Conservation (phyloP, 2,888 invertebrate genomes). For the Pemphredon lugubris region DNA sequence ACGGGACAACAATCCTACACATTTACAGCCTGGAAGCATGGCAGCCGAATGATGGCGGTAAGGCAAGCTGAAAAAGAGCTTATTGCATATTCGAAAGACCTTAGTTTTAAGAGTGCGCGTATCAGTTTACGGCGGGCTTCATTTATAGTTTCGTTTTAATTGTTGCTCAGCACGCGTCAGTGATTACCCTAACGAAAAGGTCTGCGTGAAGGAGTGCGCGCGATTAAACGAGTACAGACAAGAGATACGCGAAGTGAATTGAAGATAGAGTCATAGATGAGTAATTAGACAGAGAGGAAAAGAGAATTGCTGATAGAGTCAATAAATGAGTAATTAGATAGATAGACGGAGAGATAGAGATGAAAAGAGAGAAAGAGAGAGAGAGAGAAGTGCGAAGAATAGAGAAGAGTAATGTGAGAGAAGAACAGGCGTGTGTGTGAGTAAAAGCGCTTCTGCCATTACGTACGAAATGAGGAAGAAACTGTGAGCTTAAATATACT, state of each 20-base stretch:
- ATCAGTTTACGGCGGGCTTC: background rate
- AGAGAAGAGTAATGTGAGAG: conserved; percentile 1
- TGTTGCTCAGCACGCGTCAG: conserved; percentile 28
- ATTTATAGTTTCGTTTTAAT: conserved; percentile 11
- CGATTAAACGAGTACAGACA: conserved; percentile 37
- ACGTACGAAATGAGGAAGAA: conserved; percentile 68
- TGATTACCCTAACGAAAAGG: conserved; percentile 19
- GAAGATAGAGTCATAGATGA: background rate
- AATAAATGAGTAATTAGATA: background rate
- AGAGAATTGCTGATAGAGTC: background rate
- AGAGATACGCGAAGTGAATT: conserved; percentile 43
- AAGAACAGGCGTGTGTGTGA: conserved; percentile 54
- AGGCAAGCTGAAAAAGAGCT: conserved; percentile 56
- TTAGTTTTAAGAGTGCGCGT: conserved; percentile 38
- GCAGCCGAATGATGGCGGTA: conserved; percentile 63
- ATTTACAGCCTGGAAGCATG: conserved; percentile 70
- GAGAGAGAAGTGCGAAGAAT: background rate
- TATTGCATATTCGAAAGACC: conserved; percentile 39
- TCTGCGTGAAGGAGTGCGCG: conserved; percentile 27
- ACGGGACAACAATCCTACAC: conserved; percentile 66
- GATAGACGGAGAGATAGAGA: conserved; percentile 12
- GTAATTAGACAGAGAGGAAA: conserved; percentile 5
- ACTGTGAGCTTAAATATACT: conserved; percentile 62
- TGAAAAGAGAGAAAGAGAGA: conserved; percentile 3
- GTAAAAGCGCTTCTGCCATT: conserved; percentile 74